phyloP scores from a whole-genome alignment of 1,140 invertebrate species.

The Idris sp. region DNA sequence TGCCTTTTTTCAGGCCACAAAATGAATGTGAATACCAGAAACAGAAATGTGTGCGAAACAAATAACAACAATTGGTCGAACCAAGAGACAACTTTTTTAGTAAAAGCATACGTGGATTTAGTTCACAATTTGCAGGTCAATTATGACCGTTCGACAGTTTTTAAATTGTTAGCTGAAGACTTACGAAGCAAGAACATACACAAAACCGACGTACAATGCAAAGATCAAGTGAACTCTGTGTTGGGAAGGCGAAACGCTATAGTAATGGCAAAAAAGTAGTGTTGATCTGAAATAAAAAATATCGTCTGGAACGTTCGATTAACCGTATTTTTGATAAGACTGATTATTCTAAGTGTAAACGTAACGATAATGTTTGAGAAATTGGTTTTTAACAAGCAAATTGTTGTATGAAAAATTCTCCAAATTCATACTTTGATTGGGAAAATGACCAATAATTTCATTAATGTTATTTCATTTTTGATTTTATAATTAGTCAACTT shows the following conservation, averaged over 20 bases:
- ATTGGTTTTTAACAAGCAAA: neutral
- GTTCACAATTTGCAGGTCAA: neutral
- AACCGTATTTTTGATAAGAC: constrained; percentile 20
- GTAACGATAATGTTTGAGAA: neutral
- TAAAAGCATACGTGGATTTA: constrained; percentile 13
- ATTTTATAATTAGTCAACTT: too few relatives aligned
- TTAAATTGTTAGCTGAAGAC: constrained; percentile 6
- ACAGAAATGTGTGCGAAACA: too few relatives aligned
- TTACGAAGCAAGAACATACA: constrained; percentile 6
- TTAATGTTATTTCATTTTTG: too few relatives aligned
- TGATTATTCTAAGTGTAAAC: constrained; percentile 31
- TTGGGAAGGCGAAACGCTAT: constrained; percentile 20
- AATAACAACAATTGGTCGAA: constrained; percentile 12
- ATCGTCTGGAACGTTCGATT: constrained; percentile 8
- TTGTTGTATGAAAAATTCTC: too few relatives aligned
- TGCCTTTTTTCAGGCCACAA: too few relatives aligned
- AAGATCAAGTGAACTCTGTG: constrained; percentile 11
- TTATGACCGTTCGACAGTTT: neutral
- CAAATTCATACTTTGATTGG: too few relatives aligned
- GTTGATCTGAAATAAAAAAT: neutral
- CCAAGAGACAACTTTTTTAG: constrained; percentile 5
- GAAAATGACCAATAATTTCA: too few relatives aligned
- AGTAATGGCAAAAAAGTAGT: neutral
- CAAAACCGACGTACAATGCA: constrained; percentile 22
- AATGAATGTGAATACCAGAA: too few relatives aligned